Conservation (phyloP, 1,140 invertebrate species). For the Hormaphis cornu region DNA sequence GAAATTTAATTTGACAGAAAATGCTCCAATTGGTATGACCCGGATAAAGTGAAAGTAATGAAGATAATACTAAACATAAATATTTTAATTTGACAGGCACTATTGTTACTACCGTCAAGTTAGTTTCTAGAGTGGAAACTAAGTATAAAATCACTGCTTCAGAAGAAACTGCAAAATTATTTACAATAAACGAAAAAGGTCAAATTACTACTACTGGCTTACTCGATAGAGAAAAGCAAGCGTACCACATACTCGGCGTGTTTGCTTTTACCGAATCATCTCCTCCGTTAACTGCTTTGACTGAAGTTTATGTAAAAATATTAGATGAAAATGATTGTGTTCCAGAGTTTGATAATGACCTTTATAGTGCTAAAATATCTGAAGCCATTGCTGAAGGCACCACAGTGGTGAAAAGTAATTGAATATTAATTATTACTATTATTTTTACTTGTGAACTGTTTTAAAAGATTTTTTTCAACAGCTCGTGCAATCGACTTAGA, state of each 20-base stretch:
- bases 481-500: constrained; percentile 75
- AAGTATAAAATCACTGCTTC: constrained; percentile 60
- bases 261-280: constrained; percentile 70
- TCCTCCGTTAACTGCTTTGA: constrained; percentile 60
- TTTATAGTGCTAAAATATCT: constrained; percentile 64
- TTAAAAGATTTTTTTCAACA: constrained; percentile 38
- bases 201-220: constrained; percentile 59
- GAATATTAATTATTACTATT: constrained; percentile 1
- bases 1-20: constrained; percentile 71
- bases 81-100: constrained; percentile 44
- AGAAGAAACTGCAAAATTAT: constrained; percentile 47
- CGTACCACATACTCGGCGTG: constrained; percentile 66
- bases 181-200: constrained; percentile 62
- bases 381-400: constrained; percentile 74
- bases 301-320: constrained; percentile 68
- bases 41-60: background rate
- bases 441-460: background rate
- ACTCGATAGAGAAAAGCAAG: constrained; percentile 66
- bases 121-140: constrained; percentile 50
- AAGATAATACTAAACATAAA: background rate
- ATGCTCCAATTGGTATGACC: constrained; percentile 51
- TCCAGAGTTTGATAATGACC: constrained; percentile 74
- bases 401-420: constrained; percentile 58
- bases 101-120: constrained; percentile 53
- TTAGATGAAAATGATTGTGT: constrained; percentile 85